These are phyloP conservation scores for Heterochromis multidens DNA, from an alignment of 2,113 vertebrate species.

Conservation along the genomic window DNA sequence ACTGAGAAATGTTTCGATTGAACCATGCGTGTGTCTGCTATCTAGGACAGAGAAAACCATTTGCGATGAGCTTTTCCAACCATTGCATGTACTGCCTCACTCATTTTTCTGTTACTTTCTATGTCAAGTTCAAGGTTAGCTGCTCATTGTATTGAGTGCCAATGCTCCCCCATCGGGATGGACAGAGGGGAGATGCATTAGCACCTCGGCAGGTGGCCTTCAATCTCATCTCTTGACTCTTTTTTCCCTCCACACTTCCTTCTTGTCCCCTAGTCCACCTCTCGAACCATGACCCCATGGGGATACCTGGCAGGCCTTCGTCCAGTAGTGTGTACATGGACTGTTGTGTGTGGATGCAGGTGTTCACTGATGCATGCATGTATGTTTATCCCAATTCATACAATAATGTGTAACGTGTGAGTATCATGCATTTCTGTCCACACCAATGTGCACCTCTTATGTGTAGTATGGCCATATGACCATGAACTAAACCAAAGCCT, in stretches of 20 bases:
- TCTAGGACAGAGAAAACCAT: neutral
- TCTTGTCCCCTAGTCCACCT: constrained; percentile 14
- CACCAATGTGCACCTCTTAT: neutral
- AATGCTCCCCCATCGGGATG: constrained; percentile 42
- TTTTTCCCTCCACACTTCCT: constrained; percentile 15
- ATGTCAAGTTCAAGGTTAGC: constrained; percentile 73
- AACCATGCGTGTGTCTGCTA: neutral
- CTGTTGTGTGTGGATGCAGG: neutral
- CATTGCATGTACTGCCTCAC: constrained; percentile 5
- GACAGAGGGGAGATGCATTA: constrained; percentile 70
- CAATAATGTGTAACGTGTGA: neutral
- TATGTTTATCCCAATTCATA: constrained; percentile 10
- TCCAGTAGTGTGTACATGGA: constrained; percentile 5
- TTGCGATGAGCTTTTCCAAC: neutral
- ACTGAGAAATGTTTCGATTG: constrained; percentile 6
- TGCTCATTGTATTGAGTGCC: constrained; percentile 71
- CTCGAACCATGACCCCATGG: constrained; percentile 6
- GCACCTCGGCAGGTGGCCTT: constrained; percentile 69
- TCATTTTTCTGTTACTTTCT: constrained; percentile 24
- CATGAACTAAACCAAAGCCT: constrained; percentile 43
- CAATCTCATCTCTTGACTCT: constrained; percentile 55
- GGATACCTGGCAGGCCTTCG: constrained; percentile 20
- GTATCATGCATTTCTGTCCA: constrained; percentile 1
- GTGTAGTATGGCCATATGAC: constrained; percentile 47
- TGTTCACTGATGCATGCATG: constrained; percentile 8